Percentiles rank a stretch among this genome's conserved stretches.
Conservation (phyloP, 1,140 invertebrate species). For the Trissolcus basalis region DNA sequence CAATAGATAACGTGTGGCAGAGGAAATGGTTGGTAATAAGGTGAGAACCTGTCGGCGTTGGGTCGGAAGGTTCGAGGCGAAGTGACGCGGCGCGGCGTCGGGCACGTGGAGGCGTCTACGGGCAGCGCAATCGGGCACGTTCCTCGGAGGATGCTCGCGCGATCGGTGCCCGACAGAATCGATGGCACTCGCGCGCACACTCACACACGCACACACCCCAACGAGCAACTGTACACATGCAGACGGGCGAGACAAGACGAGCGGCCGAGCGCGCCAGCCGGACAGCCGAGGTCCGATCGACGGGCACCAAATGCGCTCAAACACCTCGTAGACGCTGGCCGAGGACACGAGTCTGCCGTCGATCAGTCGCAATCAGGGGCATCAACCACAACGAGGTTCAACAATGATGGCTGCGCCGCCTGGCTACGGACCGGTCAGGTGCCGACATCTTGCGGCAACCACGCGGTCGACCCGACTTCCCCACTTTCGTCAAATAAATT, state of each 20-base stretch:
- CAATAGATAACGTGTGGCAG: too few species aligned
- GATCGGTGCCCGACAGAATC: slow-evolving; percentile 16
- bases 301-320: slow-evolving; percentile 24
- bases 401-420: slow-evolving; percentile 71
- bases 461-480: slow-evolving; percentile 6
- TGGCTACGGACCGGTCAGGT: slow-evolving; percentile 59
- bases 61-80: background rate
- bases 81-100: background rate
- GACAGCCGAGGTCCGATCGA: background rate
- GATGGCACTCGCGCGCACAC: slow-evolving; percentile 20
- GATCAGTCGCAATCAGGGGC: slow-evolving; percentile 64
- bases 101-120: background rate
- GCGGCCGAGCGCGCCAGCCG: background rate
- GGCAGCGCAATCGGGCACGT: slow-evolving; percentile 7
- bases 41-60: too few species aligned
- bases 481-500: background rate
- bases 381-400: slow-evolving; percentile 73
- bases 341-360: slow-evolving; percentile 64
- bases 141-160: slow-evolving; percentile 17
- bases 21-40: too few species aligned
- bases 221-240: background rate
- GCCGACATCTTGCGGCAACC: slow-evolving; percentile 67
- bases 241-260: background rate
- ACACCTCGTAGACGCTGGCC: slow-evolving; percentile 64
- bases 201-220: slow-evolving; percentile 10